A percentile compares a stretch with the other conserved stretches of the same genome.
These are phyloP conservation scores for Alfaro cultratus DNA, from an alignment of 2,797 vertebrate genomes.

Conservation along the genomic window DNA sequence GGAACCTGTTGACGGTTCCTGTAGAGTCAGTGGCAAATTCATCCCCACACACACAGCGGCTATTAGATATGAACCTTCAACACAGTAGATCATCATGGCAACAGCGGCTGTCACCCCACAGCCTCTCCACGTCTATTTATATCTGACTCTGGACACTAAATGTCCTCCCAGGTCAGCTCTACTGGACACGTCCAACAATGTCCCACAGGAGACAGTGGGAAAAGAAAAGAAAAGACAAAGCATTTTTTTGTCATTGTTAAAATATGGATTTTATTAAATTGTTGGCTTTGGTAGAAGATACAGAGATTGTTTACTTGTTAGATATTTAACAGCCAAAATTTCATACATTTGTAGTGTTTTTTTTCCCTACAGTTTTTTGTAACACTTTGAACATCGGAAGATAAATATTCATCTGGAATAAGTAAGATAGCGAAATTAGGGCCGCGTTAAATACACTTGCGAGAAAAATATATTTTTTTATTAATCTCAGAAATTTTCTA, in stretches of 20 bases:
- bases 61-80: constrained; percentile 59
- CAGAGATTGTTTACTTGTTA: neutral
- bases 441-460: too few species aligned
- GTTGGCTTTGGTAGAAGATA: neutral
- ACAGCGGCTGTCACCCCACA: constrained; percentile 37
- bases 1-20: constrained; percentile 47
- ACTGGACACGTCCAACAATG: neutral
- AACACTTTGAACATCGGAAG: neutral
- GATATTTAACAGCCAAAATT: neutral
- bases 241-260: neutral
- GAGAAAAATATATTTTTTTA: too few species aligned
- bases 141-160: constrained; percentile 15
- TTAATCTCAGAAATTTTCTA: too few species aligned
- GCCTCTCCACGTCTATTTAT: constrained; percentile 29
- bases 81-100: constrained; percentile 55
- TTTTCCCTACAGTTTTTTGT: neutral
- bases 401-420: neutral
- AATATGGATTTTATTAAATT: neutral
- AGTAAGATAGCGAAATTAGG: too few species aligned
- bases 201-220: neutral
- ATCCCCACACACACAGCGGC: constrained; percentile 35
- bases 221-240: neutral
- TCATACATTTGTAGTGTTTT: neutral
- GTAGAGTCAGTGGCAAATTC: constrained; percentile 71
- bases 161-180: constrained; percentile 7